Conservation (phyloP, 1,140 invertebrate species). For the Thaumatotibia leucotreta region DNA sequence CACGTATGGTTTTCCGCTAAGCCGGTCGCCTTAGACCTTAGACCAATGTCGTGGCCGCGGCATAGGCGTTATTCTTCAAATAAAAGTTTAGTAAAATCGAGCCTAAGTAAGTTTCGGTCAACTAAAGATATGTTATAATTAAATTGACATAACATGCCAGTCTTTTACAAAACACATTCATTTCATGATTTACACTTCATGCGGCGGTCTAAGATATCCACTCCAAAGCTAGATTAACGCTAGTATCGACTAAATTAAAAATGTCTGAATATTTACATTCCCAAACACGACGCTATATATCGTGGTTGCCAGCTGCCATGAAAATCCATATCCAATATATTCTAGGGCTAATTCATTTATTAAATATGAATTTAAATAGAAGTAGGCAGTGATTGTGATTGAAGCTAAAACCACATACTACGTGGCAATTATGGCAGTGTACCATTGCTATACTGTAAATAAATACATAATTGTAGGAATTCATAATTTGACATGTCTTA, state of each 20-base stretch:
- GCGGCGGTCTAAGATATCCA: constrained; percentile 53
- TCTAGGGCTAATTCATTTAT: neutral
- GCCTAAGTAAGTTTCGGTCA: too few relatives aligned
- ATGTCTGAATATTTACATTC: constrained; percentile 62
- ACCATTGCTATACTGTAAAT: neutral
- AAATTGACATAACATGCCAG: neutral
- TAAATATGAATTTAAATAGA: neutral
- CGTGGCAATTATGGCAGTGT: neutral
- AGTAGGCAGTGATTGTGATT: neutral
- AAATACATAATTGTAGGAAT: neutral
- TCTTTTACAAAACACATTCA: neutral
- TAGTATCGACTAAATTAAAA: constrained; percentile 65
- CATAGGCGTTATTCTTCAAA: too few relatives aligned
- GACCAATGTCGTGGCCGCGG: too few relatives aligned
- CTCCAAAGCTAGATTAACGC: constrained; percentile 58
- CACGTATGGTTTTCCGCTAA: too few relatives aligned
- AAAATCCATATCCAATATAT: neutral
- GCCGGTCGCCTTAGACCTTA: too few relatives aligned
- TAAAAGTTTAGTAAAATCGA: too few relatives aligned
- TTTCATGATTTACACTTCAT: constrained; percentile 21
- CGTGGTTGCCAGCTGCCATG: neutral
- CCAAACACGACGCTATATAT: constrained; percentile 26
- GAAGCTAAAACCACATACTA: neutral
- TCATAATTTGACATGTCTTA: neutral
- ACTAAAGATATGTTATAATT: too few relatives aligned